A percentile compares a stretch with the other conserved stretches of the same genome.
Conservation (phyloP, 2,797 vertebrate species). For the Anguilla anguilla region DNA sequence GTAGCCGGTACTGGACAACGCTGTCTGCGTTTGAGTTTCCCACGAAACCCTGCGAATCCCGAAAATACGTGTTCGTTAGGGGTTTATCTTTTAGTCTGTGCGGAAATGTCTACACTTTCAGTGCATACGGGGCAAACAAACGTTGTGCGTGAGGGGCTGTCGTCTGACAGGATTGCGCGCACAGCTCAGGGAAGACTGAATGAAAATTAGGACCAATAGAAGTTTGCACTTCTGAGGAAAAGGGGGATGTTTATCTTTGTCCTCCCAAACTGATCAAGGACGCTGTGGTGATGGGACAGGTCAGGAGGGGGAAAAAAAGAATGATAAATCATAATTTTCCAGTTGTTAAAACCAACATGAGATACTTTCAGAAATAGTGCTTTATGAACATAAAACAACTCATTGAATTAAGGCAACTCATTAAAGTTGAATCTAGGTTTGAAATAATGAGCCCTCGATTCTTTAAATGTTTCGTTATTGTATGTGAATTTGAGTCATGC, state of each 20-base stretch:
- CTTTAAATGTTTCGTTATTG: background rate
- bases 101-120: too few species aligned
- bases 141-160: background rate
- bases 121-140: too few species aligned
- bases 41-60: conserved; percentile 77
- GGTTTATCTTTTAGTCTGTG: too few species aligned
- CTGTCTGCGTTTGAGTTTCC: conserved; percentile 91
- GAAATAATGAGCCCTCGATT: background rate
- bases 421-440: background rate
- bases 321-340: too few species aligned
- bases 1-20: conserved; percentile 86
- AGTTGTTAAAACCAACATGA: too few species aligned
- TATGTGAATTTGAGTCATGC: background rate
- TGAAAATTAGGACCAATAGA: too few species aligned
- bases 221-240: too few species aligned
- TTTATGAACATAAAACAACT: background rate
- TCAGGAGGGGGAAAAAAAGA: too few species aligned
- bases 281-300: too few species aligned
- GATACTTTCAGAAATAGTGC: too few species aligned
- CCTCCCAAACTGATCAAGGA: too few species aligned
- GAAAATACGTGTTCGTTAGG: background rate
- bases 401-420: background rate
- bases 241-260: background rate
- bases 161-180: background rate
- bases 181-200: background rate